A percentile compares a stretch with the other conserved stretches of the same genome.
Conservation (phyloP, 2,113 vertebrate species). For the Meleagris gallopavo region DNA sequence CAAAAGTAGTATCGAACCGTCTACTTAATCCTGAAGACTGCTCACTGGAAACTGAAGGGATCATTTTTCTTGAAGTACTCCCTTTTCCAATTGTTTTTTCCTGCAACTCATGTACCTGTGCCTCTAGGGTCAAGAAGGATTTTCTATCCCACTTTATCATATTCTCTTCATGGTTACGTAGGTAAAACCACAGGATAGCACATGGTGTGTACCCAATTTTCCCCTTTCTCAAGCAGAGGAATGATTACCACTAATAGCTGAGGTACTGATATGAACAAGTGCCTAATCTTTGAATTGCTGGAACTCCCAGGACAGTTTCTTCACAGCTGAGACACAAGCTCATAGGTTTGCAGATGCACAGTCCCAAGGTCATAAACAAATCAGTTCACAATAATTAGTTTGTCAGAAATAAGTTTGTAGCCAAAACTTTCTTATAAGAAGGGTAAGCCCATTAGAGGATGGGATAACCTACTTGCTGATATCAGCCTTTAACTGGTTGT, state of each 20-base stretch:
- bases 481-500: too few relatives aligned
- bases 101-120: not conserved
- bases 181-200: not conserved
- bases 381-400: too few relatives aligned
- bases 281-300: not conserved
- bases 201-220: not conserved
- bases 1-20: too few relatives aligned
- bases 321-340: not conserved
- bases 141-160: not conserved
- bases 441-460: too few relatives aligned
- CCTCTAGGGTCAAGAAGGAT: not conserved
- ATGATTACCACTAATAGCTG: not conserved
- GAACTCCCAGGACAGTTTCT: not conserved
- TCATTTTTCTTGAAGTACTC: not conserved
- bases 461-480: too few relatives aligned
- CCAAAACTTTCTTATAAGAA: too few relatives aligned
- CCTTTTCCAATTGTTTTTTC: not conserved
- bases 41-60: not conserved
- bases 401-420: too few relatives aligned
- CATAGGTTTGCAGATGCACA: too few relatives aligned
- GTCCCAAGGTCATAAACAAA: too few relatives aligned
- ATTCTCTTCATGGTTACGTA: not conserved
- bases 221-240: too few relatives aligned
- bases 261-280: not conserved
- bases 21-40: too few relatives aligned